phyloP scores from a whole-genome alignment of 2,797 vertebrate genomes.

The Mastacembelus armatus region DNA sequence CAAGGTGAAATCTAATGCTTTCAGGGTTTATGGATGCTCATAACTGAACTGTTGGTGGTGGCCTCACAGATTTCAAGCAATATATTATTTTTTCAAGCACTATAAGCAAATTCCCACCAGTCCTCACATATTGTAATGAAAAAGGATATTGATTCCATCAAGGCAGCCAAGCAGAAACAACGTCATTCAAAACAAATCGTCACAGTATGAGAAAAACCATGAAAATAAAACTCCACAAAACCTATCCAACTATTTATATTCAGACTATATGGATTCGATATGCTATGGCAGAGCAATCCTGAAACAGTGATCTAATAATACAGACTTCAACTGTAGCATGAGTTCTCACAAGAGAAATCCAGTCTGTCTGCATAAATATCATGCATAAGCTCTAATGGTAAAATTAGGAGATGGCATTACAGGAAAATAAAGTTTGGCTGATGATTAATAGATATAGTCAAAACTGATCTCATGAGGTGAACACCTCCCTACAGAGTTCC shows the following conservation, averaged over 20 bases:
- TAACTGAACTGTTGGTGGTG: conserved; percentile 23
- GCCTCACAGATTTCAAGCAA: conserved; percentile 50
- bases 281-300: not conserved
- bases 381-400: conserved; percentile 45
- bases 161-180: conserved; percentile 27
- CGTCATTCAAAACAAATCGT: conserved; percentile 12
- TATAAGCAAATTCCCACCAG: conserved; percentile 62
- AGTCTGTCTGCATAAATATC: conserved; percentile 39
- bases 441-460: conserved; percentile 74
- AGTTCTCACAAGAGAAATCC: conserved; percentile 17
- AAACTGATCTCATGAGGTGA: conserved; percentile 62
- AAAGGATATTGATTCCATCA: conserved; percentile 38
- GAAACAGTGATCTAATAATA: conserved; percentile 17
- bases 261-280: conserved; percentile 5
- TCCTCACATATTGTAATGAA: conserved; percentile 29
- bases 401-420: conserved; percentile 49
- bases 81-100: conserved; percentile 50
- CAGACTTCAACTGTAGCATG: not conserved
- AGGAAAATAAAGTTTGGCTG: conserved; percentile 65
- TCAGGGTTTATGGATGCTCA: conserved; percentile 45
- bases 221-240: conserved; percentile 16
- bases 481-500: conserved; percentile 48
- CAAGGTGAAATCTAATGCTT: conserved; percentile 44
- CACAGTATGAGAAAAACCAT: not conserved
- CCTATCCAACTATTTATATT: conserved; percentile 16